These are phyloP conservation scores for Gibbula magus DNA, from an alignment of 2,888 invertebrate genomes.

Conservation along the genomic window DNA sequence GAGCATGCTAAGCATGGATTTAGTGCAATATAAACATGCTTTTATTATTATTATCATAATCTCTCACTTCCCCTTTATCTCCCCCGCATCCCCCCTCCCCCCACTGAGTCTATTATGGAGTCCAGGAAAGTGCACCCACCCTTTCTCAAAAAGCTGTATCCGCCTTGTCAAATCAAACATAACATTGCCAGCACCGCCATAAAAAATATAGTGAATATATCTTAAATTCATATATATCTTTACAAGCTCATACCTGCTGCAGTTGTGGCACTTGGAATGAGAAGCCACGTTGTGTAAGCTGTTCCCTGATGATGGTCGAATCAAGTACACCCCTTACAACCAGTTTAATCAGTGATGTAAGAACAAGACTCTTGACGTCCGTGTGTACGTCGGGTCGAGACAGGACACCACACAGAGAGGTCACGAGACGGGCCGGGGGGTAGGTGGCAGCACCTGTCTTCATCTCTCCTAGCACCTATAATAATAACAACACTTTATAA, in stretches of 20 bases:
- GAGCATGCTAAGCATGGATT: too few relatives aligned
- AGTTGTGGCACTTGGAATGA: background rate
- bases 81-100: too few relatives aligned
- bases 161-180: too few relatives aligned
- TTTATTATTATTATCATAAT: too few relatives aligned
- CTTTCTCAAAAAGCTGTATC: too few relatives aligned
- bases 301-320: background rate
- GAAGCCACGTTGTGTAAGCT: background rate
- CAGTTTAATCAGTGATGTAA: conserved; percentile 44
- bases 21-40: too few relatives aligned
- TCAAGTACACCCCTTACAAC: background rate
- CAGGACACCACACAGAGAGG: conserved; percentile 34
- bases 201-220: too few relatives aligned
- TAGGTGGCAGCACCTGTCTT: conserved; percentile 48
- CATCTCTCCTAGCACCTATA: conserved; percentile 45
- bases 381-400: conserved; percentile 22
- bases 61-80: too few relatives aligned
- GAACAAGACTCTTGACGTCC: conserved; percentile 38
- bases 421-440: conserved; percentile 43
- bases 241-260: background rate
- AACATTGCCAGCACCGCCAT: too few relatives aligned
- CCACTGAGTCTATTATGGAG: too few relatives aligned
- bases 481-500: background rate
- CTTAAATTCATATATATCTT: too few relatives aligned
- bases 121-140: too few relatives aligned